Base-by-base conservation (phyloP, 1,140 invertebrate genomes). In the Asobara japonica region DNA sequence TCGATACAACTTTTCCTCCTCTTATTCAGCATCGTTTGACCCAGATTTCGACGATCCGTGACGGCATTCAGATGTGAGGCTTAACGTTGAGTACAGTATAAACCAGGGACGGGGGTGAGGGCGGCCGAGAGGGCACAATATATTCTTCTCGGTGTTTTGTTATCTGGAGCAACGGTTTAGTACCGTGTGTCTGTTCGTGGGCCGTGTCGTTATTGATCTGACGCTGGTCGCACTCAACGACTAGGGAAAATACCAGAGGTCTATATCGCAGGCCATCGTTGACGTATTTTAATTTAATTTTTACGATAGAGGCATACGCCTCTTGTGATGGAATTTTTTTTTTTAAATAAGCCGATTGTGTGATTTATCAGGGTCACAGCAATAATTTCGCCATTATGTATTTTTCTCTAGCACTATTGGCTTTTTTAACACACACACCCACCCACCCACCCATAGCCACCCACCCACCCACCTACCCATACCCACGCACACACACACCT, bases 171-270 rank as follows among this genome's bases (percentile, higher is more conserved):
- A 84, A 77, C 79, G 60, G 72, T 78, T 76, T 76, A 56, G 51
- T 56, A 56, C 51, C 51, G 73, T 75, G 77, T 80, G 78, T 83
- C 82, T 79, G 78, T 79, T 79, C 60, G 69, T 79, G 77, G 76
- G 75, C 78, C 76, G 79, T 76, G 80, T 79, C 74, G 84, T 56
- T 86, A 86, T 86, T 86, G 84, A 86, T 85, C 83, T 86, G 77
- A 56, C 51, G 76, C 78, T 77, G 75, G 76, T 75, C 76, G 79
- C 51, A 45, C 74, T 74, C 72, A 76, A 51, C 67, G 27, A 33
- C 51, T 20, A 56, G 51, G 41, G 51, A 56, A 56, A 56, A 56
- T 56, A 56, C 51, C 51, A 56, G 51, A 56, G 25, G 51, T 56
- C 51, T 56, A 56, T n/a, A n/a, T 56, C 41, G 41, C 13, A 56